These are phyloP conservation scores for Pachycephus smyrnensis DNA, from an alignment of 2,888 invertebrate species.

Conservation along the genomic window DNA sequence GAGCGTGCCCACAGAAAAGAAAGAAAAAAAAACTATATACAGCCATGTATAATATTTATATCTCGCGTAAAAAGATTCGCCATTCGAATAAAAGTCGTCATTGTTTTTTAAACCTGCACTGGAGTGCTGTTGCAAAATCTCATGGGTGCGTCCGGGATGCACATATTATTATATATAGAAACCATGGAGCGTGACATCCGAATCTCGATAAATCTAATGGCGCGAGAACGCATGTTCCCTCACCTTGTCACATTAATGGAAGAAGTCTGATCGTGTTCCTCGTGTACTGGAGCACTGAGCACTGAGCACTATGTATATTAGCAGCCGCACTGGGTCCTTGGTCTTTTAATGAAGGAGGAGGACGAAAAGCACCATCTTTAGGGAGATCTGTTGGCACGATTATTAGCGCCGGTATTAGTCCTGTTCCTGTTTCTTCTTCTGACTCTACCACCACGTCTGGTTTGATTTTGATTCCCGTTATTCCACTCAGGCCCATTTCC, in stretches of 20 bases:
- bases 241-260: neutral
- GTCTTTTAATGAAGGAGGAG: neutral
- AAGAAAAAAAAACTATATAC: neutral
- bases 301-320: neutral
- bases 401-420: slow-evolving; percentile 47
- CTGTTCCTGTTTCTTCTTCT: slow-evolving; percentile 56
- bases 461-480: slow-evolving; percentile 35
- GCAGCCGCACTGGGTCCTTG: neutral
- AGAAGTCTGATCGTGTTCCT: neutral
- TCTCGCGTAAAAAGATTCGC: neutral
- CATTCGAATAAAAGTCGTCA: neutral
- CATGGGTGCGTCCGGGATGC: neutral
- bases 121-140: neutral
- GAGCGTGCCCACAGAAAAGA: neutral
- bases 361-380: neutral
- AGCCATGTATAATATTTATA: neutral
- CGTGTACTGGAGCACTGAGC: neutral
- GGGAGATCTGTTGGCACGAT: slow-evolving; percentile 47
- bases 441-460: slow-evolving; percentile 47
- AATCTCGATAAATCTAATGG: neutral
- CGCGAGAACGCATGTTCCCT: neutral
- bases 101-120: neutral
- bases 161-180: neutral
- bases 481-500: slow-evolving; percentile 55
- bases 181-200: neutral